Evolutionary conservation across 2,113 vertebrate species (phyloP), one percentile per base, ranked within the genome.

Genomic region (Tautogolabrus adspersus): DNA sequence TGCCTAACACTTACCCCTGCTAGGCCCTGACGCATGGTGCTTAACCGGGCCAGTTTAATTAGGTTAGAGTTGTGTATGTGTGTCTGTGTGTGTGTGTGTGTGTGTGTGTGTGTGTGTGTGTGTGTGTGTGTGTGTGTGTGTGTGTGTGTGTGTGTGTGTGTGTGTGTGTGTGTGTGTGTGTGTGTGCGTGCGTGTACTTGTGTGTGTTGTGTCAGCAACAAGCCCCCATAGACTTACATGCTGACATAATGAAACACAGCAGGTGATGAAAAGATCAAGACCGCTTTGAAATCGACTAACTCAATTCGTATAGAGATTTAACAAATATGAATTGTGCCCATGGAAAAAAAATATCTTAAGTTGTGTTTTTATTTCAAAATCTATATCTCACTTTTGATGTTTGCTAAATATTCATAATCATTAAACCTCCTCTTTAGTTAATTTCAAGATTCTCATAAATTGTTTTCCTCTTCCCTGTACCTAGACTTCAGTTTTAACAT

Each of bases 41-140:
- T 89, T 91, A 93, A 93, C 91, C 86, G 90, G 91, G 72, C 93
- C 76, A 91, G 87, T 93, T 95, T 96, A 95, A 93, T 95, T 92
- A 95, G 96, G 95, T 95, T 94, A 94, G 92, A 34, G 69, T 49
- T 76, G 74, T 83, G 73, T 79, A 58, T 85, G 77, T 68, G 73
- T 56, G 72, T 78, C 80, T 66, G 66, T 72, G 26, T 70, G 60
- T 63, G 72, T 51, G 46, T 76, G 74, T 83, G 73, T 79, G 62
- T 85, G 77, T 68, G 72, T 56, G 72, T 78, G 82, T 66, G 66
- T 26, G 26, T 26, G 26, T 26, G 26, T 26, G 26, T 26, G 26
- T 26, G 26, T 26, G 26, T 26, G 26, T 26, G 26, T 72, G 26
- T 70, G 60, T 58, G 72, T 51, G 46, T 76, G 73, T 83, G 70